These are phyloP conservation scores for Tragelaphus strepsiceros DNA, from an alignment of 2,113 vertebrate genomes.

Conservation along the genomic window DNA sequence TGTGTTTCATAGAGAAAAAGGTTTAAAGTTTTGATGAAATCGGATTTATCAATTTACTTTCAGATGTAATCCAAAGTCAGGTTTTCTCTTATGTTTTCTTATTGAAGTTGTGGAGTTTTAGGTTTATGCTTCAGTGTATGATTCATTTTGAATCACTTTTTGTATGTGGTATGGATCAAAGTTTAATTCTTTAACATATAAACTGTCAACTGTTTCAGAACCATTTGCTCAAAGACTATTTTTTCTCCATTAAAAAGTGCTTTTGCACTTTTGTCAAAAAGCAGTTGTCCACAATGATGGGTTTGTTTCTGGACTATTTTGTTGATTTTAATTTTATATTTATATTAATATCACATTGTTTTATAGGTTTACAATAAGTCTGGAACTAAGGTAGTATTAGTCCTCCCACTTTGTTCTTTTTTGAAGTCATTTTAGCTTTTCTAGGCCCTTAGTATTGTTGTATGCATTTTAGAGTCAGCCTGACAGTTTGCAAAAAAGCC, in stretches of 20 bases:
- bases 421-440: neutral
- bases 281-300: neutral
- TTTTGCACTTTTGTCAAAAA: neutral
- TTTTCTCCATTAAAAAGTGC: neutral
- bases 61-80: neutral
- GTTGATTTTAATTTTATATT: neutral
- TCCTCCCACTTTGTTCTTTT: neutral
- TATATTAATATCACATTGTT: rapidly evolving
- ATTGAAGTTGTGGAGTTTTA: neutral
- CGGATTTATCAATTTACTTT: neutral
- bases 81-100: neutral
- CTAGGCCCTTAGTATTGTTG: neutral
- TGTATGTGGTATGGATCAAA: neutral
- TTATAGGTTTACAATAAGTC: neutral
- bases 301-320: neutral
- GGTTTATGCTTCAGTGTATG: neutral
- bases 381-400: neutral
- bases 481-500: neutral
- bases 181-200: neutral
- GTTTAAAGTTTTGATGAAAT: neutral
- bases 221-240: neutral
- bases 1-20: neutral
- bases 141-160: neutral
- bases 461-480: neutral
- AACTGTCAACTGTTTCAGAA: neutral